phyloP scores from a whole-genome alignment of 2,888 invertebrate genomes.

The Lysandra bellargus region DNA sequence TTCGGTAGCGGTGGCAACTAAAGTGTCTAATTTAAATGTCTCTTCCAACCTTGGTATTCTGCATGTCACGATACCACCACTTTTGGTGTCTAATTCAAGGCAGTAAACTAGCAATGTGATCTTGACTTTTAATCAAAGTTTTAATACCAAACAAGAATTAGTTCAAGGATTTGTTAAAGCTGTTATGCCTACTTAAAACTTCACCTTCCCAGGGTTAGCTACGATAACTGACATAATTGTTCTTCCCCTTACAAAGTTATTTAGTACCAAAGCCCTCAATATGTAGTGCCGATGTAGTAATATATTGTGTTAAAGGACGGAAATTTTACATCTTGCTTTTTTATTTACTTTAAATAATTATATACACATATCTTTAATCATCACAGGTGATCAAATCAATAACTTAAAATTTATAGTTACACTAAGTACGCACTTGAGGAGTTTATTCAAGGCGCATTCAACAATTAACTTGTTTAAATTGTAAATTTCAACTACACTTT shows the following conservation, averaged over 20 bases:
- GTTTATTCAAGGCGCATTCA: not conserved
- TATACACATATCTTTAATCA: too few relatives aligned
- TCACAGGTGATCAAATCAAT: not conserved
- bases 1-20: too few relatives aligned
- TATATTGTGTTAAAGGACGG: not conserved
- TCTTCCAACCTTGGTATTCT: not conserved
- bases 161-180: not conserved
- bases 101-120: not conserved
- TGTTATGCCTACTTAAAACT: not conserved
- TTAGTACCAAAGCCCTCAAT: not conserved
- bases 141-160: constrained; percentile 16
- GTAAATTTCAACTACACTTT: not conserved
- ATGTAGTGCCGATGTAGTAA: not conserved
- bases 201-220: not conserved
- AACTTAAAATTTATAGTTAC: not conserved
- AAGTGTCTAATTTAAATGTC: not conserved
- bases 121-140: constrained; percentile 19
- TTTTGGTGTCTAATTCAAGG: constrained; percentile 18
- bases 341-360: too few relatives aligned
- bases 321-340: too few relatives aligned
- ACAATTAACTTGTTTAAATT: not conserved
- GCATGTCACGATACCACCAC: not conserved
- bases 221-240: not conserved
- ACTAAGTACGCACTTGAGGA: not conserved
- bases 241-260: not conserved